Conservation (phyloP, 2,113 vertebrate genomes). For the Hemiprocne comata region DNA sequence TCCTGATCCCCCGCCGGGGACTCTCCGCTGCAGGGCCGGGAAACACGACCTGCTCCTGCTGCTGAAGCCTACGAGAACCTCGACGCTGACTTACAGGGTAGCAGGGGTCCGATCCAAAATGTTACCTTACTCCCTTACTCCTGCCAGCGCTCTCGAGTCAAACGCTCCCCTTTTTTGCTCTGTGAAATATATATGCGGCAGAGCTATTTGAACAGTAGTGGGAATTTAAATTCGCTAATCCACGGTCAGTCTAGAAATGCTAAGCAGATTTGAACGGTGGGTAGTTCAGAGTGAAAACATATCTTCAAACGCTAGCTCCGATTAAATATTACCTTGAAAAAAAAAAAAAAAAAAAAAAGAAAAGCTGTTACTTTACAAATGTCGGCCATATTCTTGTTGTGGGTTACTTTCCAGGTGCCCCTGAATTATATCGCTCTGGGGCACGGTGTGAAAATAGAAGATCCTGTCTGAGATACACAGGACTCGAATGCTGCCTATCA, state of each 20-base stretch:
- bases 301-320: background rate
- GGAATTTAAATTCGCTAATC: constrained; percentile 45
- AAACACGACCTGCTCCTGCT: background rate
- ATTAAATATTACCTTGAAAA: background rate
- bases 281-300: background rate
- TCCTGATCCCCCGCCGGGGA: background rate
- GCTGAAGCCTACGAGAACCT: background rate
- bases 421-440: background rate
- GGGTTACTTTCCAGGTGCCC: background rate
- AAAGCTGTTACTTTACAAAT: background rate
- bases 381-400: background rate
- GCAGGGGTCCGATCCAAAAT: constrained; percentile 22
- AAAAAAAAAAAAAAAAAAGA: background rate
- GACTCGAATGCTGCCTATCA: background rate
- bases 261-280: constrained; percentile 22
- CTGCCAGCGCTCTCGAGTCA: background rate
- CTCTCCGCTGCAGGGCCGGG: background rate
- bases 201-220: constrained; percentile 50
- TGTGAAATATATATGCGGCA: constrained; percentile 11
- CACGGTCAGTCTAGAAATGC: background rate
- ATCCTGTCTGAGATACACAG: background rate
- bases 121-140: constrained; percentile 37
- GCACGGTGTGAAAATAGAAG: constrained; percentile 2
- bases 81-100: background rate
- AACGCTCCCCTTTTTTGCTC: background rate